These are phyloP conservation scores for Dioctria linearis DNA, from an alignment of 2,888 invertebrate genomes.

Conservation along the genomic window DNA sequence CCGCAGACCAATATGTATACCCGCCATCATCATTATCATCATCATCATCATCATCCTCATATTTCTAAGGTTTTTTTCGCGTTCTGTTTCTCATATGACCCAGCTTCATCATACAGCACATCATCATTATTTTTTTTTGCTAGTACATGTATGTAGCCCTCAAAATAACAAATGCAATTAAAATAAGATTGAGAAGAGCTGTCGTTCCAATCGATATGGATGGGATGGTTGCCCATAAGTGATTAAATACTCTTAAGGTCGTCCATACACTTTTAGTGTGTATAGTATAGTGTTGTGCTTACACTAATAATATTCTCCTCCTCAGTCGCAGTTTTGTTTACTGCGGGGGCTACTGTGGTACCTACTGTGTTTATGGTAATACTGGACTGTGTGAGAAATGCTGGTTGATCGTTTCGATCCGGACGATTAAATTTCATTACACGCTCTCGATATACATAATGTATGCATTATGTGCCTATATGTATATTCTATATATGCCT, in stretches of 20 bases:
- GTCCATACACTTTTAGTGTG: background rate
- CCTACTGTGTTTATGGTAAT: background rate
- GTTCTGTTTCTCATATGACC: background rate
- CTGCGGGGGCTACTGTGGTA: background rate
- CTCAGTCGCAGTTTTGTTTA: background rate
- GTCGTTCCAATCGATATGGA: slow-evolving; percentile 43
- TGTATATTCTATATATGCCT: too few relatives aligned
- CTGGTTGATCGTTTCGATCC: slow-evolving; percentile 24
- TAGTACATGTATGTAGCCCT: background rate
- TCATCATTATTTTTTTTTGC: background rate
- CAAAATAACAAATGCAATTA: slow-evolving; percentile 47
- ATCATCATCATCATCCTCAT: too few relatives aligned
- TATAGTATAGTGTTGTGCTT: too few relatives aligned
- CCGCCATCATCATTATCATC: too few relatives aligned
- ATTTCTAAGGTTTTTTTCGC: too few relatives aligned
- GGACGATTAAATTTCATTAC: slow-evolving; percentile 50
- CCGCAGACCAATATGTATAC: background rate
- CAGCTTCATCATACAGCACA: background rate
- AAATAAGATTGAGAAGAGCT: slow-evolving; percentile 34
- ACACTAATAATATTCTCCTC: background rate
- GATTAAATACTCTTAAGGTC: slow-evolving; percentile 33
- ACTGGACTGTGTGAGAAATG: background rate
- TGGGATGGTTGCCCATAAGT: slow-evolving; percentile 1
- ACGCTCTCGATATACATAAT: background rate
- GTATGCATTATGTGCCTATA: too few relatives aligned